Evolutionary conservation across 2,113 vertebrate genomes (phyloP), one percentile per base, ranked within the genome.

Genomic region (Corythornis cristatus): DNA sequence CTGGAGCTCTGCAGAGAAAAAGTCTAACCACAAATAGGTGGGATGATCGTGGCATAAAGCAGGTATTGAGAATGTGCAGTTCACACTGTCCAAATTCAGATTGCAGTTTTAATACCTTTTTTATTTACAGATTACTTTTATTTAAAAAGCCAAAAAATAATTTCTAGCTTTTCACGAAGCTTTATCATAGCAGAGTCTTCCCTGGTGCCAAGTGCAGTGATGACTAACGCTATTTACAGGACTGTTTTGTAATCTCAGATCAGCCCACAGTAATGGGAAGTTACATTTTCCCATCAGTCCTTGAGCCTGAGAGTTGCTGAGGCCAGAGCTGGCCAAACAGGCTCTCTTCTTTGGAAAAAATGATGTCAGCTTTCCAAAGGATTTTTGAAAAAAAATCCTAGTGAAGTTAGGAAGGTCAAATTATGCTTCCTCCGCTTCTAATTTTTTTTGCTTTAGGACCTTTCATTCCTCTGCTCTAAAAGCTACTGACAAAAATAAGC

Each of bases 161-260:
- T 70, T 93, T 75, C 35, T 57, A 71, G 84, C 87, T 67, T 83
- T 92, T 88, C 20, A 21, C 0, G 1, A 66, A 26, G 72, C 84
- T 68, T 89, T 61, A 83, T 79, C 93, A 75, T 85, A 89, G 87
- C 89, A 88, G 92, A 85, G 79, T 22, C 79, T 75, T 62, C 71
- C 35, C 82, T 33, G 75, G 70, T 73, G 95, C 95, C 93, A 94
- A 94, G 87, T 94, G 89, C 71, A 61, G 65, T 42, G 91, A 83
- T 95, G 95, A 95, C 95, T 95, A 96, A 96, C 73, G 6, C 78
- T 96, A 67, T 95, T 96, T 95, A 96, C 95, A 95, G 96, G 82
- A 75, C 89, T 91, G 85, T 96, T 96, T 94, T 96, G 96, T 96
- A 96, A 96, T 95, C 95, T 93, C 93, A 48, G 76, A 90, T 86